Percentiles rank a stretch among this genome's conserved stretches.
Evolutionary conservation across 2,797 vertebrate genomes (phyloP).

Genomic region (Anguilla anguilla): DNA sequence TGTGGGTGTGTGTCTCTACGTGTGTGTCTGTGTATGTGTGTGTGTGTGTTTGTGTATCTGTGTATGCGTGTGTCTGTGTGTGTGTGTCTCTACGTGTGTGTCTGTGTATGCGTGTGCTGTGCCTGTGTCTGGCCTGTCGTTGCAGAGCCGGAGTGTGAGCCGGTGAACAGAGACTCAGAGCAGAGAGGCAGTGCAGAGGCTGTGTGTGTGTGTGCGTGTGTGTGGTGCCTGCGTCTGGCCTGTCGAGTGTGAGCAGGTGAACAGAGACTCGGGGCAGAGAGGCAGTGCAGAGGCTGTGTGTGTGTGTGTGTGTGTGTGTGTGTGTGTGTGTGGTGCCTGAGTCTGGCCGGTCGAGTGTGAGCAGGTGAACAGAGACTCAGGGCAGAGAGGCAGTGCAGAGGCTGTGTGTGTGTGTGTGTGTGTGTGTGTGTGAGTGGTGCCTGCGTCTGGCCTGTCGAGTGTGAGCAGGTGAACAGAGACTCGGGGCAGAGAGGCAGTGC

Average conservation of each 20-base stretch:
- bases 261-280: too few species aligned
- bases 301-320: slow-evolving; percentile 4
- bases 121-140: not conserved
- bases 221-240: too few species aligned
- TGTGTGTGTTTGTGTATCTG: not conserved
- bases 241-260: too few species aligned
- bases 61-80: not conserved
- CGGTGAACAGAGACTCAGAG: not conserved
- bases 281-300: not conserved
- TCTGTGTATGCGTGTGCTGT: not conserved
- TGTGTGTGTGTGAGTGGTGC: not conserved
- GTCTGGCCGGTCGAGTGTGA: not conserved
- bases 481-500: too few species aligned
- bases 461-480: not conserved
- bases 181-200: not conserved
- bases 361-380: slow-evolving; percentile 1
- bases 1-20: not conserved
- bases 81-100: not conserved
- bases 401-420: not conserved
- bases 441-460: not conserved
- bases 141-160: not conserved
- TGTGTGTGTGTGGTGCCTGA: not conserved
- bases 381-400: not conserved
- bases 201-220: too few species aligned
- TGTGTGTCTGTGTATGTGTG: not conserved